Base-by-base conservation (phyloP, 2,888 invertebrate genomes). In the Clivina fossor region DNA sequence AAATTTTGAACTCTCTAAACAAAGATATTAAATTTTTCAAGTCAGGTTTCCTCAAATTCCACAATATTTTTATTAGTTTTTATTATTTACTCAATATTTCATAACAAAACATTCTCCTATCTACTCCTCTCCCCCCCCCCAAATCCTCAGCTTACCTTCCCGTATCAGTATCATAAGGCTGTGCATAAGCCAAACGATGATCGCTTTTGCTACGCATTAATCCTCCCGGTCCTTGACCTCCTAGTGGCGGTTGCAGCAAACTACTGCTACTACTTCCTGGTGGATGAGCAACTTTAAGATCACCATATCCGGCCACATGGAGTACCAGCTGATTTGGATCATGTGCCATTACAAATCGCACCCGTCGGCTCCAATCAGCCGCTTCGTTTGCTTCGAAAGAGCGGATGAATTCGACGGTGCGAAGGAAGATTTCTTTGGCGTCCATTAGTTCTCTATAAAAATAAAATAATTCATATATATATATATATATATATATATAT, bases 371-470 rank as follows among this genome's bases (percentile, higher is more conserved):
- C 69, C 92, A 93, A 74, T 94, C 93, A 48, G 88, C 86, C 60
- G 89, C 90, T 76, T 96, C 96, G 67, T 93, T 91, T 18, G 20
- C 26, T 74, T 95, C 94, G 69, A 94, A 95, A 76, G 93, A 93
- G 68, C 91, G 82, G 63, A 97, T 84, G 73, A 96, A 96, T 69
- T 97, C 96, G 41, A 97, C 89, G 11, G 96, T 96, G 74, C 93
- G 93, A 16, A 94, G 78, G 78, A 96, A 96, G 61, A 95, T 93
- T 76, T 95, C 94, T 76, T 97, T 97, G 56, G 94, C 90, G 69
- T 94, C 93, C 79, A 95, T 91, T 61, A 94, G 79, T 71, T 93
- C 93, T 61, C 51, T 51, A 19, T 4, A 19, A 41, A 19, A 15
- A 19, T 18, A 26, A n/a, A n/a, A n/a, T n/a, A 7, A 26, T 26